Base-by-base conservation (phyloP, 2,797 vertebrate genomes). In the Lemur catta region DNA sequence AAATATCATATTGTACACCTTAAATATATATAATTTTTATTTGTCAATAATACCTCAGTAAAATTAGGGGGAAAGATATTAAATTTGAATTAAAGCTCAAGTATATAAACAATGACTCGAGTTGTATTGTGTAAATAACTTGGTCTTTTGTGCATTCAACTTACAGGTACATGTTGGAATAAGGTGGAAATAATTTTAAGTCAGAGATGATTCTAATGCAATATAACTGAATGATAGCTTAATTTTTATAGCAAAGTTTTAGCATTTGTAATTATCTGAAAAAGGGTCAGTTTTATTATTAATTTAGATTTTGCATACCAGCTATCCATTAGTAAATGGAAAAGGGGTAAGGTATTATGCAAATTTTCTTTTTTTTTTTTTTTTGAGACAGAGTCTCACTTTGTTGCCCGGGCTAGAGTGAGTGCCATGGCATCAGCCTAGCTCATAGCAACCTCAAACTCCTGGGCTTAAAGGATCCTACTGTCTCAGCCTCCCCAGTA, bases 291-390 rank as follows among this genome's bases (percentile, higher is more conserved):
- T 88, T 95, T 95, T 96, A 84, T 89, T 91, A 80, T 84, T 96
- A 80, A 84, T 80, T 88, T n/a, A 71, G 41, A 74, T 80, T 96
- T 94, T 87, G 10, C 22, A 79, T 92, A 48, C 12, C 13, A 76
- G n/a, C 35, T 92, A 1, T 74, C 85, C 26, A 79, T 0, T 26
- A 92, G 79, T 74, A 91, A 84, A n/a, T 67, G 69, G 3, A 88
- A 85, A 94, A 35, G 4, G 72, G 3, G 28, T 89, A 93, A 84
- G 81, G 30, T 35, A 96, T 0, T 4, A 81, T 93, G 72, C n/a
- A 88, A 95, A 96, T 94, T 96, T 94, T 84, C 79, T 93, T 55
- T n/a, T 96, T 94, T 84, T 79, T 93, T 55, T n/a, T n/a, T n/a
- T n/a, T n/a, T n/a, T n/a, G n/a, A n/a, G n/a, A n/a, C n/a, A n/a